A percentile compares a stretch with the other conserved stretches of the same genome.
phyloP scores from a whole-genome alignment of 1,140 invertebrate genomes.

The Nomia melanderi region DNA sequence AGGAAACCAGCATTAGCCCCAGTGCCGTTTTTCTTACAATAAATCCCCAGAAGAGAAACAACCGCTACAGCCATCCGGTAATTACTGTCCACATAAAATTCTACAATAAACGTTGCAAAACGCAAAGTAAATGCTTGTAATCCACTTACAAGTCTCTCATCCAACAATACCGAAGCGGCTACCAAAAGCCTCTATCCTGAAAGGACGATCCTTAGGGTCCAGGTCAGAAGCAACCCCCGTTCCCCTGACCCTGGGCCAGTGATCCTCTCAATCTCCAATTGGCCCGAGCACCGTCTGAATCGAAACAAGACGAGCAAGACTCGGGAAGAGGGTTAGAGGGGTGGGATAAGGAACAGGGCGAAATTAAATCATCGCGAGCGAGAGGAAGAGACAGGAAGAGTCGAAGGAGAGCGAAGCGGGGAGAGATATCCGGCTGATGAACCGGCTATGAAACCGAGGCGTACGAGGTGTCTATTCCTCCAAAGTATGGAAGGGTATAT shows the following conservation, averaged over 20 bases:
- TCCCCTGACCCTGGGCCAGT: neutral
- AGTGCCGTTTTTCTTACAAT: too few species aligned
- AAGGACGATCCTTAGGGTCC: too few species aligned
- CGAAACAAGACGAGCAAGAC: neutral
- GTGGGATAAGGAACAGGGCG: constrained; percentile 13
- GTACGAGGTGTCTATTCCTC: constrained; percentile 75
- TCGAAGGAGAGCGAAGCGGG: constrained; percentile 15
- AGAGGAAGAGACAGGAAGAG: constrained; percentile 62
- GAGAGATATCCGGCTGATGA: constrained; percentile 72
- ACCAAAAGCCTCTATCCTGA: too few species aligned
- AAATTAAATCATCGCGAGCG: constrained; percentile 65
- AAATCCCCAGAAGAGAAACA: too few species aligned
- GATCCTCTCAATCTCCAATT: neutral
- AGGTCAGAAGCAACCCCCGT: too few species aligned
- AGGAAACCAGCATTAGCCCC: too few species aligned
- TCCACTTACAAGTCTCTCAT: too few species aligned
- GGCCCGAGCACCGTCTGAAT: neutral
- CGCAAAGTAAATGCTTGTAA: too few species aligned
- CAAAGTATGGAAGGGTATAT: constrained; percentile 71
- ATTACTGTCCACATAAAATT: too few species aligned
- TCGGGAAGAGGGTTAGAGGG: neutral
- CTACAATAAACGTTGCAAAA: too few species aligned
- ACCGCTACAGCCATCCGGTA: too few species aligned
- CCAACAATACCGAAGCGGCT: too few species aligned
- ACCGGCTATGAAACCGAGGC: constrained; percentile 72